Conservation (phyloP, 2,797 vertebrate species). For the Aldrovandia affinis region DNA sequence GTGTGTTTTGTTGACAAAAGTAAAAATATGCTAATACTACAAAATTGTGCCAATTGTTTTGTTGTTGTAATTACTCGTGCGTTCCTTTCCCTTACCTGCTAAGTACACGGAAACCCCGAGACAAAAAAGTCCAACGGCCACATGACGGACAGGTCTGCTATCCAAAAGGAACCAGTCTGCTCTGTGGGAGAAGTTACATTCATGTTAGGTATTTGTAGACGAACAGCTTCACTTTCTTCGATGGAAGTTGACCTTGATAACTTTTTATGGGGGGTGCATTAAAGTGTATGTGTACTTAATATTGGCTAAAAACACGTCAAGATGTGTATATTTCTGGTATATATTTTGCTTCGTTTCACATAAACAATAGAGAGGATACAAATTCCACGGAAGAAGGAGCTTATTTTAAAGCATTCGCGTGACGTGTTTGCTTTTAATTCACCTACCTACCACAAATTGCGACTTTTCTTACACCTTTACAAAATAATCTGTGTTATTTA, state of each 20-base stretch:
- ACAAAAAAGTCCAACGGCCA: slow-evolving; percentile 87
- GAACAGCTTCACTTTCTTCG: too few species aligned
- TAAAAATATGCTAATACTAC: not conserved
- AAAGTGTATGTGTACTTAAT: not conserved
- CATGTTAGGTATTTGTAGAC: not conserved
- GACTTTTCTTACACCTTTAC: not conserved
- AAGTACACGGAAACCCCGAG: slow-evolving; percentile 84
- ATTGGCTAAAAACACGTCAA: not conserved
- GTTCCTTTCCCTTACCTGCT: slow-evolving; percentile 75
- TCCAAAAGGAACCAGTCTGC: slow-evolving; percentile 89
- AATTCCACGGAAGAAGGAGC: too few species aligned
- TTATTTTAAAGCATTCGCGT: too few species aligned
- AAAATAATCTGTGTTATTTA: not conserved
- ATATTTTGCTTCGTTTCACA: not conserved
- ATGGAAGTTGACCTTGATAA: not conserved
- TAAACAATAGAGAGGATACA: not conserved
- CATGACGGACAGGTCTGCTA: slow-evolving; percentile 79
- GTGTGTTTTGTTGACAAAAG: not conserved
- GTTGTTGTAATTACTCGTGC: slow-evolving; percentile 11
- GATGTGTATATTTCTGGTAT: not conserved
- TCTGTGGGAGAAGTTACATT: slow-evolving; percentile 63
- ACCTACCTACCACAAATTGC: not conserved
- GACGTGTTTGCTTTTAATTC: too few species aligned
- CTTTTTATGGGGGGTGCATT: not conserved
- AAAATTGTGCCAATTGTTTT: not conserved